Conservation (phyloP, 2,888 invertebrate species). For the Rhamnusium bicolor region DNA sequence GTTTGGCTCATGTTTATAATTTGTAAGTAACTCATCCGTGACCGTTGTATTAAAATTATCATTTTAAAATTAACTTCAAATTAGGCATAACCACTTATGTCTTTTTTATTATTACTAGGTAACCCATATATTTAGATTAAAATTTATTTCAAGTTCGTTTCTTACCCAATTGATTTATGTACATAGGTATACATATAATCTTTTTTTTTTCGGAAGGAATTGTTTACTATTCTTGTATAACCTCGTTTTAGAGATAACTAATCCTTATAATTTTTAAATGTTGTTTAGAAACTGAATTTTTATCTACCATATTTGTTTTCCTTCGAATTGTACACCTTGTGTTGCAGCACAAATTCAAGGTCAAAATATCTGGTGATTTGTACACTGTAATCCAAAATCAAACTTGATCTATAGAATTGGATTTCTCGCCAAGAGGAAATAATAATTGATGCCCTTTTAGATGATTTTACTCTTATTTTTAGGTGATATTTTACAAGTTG, state of each 20-base stretch:
- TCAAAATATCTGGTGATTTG: not conserved
- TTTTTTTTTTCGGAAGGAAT: not conserved
- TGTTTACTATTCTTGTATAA: not conserved
- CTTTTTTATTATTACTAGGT: constrained; percentile 7
- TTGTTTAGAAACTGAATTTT: not conserved
- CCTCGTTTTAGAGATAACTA: not conserved
- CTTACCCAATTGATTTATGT: not conserved
- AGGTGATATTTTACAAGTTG: no score
- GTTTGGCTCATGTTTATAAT: constrained; percentile 19
- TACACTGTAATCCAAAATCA: not conserved
- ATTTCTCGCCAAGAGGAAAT: not conserved
- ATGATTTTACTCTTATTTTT: no score
- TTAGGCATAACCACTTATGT: constrained; percentile 21
- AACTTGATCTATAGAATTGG: not conserved
- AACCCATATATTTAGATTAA: constrained; percentile 11
- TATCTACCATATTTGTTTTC: constrained; percentile 3
- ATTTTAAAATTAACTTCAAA: constrained; percentile 30
- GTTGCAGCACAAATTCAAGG: constrained; percentile 1
- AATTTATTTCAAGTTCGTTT: not conserved
- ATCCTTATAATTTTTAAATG: not conserved
- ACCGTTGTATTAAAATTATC: constrained; percentile 25
- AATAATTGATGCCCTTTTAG: not conserved
- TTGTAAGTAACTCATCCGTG: constrained; percentile 24
- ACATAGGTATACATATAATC: not conserved
- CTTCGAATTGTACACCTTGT: not conserved